phyloP scores from a whole-genome alignment of 2,113 vertebrate genomes.

The Scomber colias region DNA sequence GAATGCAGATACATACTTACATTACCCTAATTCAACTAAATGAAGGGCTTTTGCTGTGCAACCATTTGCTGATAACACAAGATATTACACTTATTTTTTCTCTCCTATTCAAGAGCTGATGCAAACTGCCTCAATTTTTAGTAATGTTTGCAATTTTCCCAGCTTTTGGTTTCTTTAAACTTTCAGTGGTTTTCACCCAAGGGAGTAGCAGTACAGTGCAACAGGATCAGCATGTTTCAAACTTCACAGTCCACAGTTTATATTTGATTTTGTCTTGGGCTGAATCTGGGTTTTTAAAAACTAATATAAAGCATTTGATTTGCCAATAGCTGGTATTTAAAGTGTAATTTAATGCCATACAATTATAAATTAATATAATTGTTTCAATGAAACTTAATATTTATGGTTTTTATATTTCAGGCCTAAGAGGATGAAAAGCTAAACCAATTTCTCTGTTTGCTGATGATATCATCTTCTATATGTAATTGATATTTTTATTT shows the following conservation, averaged over 20 bases:
- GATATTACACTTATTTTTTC: constrained; percentile 2
- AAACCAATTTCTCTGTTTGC: neutral
- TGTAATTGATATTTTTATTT: no score
- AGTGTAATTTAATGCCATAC: neutral
- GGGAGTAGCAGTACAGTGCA: constrained; percentile 16
- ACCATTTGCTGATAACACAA: constrained; percentile 51
- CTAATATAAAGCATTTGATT: constrained; percentile 6
- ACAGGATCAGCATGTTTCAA: constrained; percentile 17
- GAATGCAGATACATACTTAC: neutral
- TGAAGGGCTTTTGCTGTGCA: constrained; percentile 1
- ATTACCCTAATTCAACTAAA: neutral
- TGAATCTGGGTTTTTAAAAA: neutral
- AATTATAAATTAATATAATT: neutral
- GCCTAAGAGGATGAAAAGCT: no score
- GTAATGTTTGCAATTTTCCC: constrained; percentile 18
- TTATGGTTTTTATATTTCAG: no score
- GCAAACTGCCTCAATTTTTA: constrained; percentile 35
- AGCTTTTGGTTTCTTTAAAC: constrained; percentile 34
- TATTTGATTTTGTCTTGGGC: neutral
- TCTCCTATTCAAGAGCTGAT: constrained; percentile 26
- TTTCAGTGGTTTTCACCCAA: constrained; percentile 25
- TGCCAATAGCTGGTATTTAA: neutral
- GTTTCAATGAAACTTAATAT: no score
- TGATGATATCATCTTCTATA: neutral
- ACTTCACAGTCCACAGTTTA: constrained; percentile 13